Percentiles rank a stretch among this genome's conserved stretches.
These are phyloP conservation scores for Siphamia tubifer DNA, from an alignment of 2,113 vertebrate genomes.

Conservation along the genomic window DNA sequence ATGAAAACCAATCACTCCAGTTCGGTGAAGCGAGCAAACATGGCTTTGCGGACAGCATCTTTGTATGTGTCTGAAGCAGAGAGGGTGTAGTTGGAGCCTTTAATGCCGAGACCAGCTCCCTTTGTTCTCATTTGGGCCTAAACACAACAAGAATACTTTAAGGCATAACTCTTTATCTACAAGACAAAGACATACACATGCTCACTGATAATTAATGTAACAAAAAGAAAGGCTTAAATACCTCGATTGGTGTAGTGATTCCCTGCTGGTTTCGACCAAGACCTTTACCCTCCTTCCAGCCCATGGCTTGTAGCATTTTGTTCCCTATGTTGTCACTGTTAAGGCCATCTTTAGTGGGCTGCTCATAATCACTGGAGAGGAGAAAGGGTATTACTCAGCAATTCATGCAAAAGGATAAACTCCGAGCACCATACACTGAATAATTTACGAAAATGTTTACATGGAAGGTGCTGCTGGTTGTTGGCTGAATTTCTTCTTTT, in stretches of 20 bases:
- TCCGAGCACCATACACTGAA: background rate
- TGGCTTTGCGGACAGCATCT: constrained; percentile 97
- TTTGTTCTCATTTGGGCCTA: constrained; percentile 94
- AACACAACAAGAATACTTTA: constrained; percentile 15
- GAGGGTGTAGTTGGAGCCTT: constrained; percentile 92
- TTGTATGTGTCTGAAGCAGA: constrained; percentile 95
- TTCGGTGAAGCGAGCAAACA: constrained; percentile 98
- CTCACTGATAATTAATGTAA: too few species aligned
- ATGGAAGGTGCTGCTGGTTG: constrained; percentile 85
- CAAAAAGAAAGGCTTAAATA: too few species aligned
- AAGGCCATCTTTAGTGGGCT: constrained; percentile 97
- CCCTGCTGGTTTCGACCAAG: constrained; percentile 97
- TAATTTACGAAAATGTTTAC: constrained; percentile 71
- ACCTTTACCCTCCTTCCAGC: constrained; percentile 97
- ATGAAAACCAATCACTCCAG: constrained; percentile 83
- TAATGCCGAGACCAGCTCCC: constrained; percentile 94
- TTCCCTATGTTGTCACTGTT: constrained; percentile 98
- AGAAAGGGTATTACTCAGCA: background rate
- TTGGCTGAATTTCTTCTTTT: constrained; percentile 94
- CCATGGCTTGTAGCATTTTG: constrained; percentile 99
- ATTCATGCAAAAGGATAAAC: background rate
- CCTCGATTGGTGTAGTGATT: constrained; percentile 96
- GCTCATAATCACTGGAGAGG: constrained; percentile 90
- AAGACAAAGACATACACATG: too few species aligned
- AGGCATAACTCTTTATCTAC: too few species aligned